Percentiles rank a stretch among this genome's conserved stretches.
phyloP scores from a whole-genome alignment of 2,888 invertebrate genomes.

The Charanyca ferruginea region DNA sequence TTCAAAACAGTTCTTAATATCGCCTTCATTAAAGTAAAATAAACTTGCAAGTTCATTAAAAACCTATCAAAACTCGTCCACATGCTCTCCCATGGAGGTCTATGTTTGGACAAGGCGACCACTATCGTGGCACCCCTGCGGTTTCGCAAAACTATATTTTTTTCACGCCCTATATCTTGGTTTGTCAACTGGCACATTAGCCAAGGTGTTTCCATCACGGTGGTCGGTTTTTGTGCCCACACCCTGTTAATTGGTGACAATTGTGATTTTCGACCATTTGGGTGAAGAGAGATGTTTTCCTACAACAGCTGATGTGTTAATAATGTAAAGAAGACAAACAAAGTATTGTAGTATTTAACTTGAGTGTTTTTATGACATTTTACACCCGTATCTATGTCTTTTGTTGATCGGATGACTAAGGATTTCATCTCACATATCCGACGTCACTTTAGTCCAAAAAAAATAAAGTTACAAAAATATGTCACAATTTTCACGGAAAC shows the following conservation, averaged over 20 bases:
- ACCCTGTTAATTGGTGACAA: slow-evolving; percentile 89
- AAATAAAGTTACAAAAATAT: slow-evolving; percentile 8
- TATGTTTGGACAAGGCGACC: slow-evolving; percentile 84
- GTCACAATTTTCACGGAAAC: not conserved
- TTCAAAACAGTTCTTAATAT: slow-evolving; percentile 48
- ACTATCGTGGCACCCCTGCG: slow-evolving; percentile 83
- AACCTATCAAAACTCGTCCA: slow-evolving; percentile 64
- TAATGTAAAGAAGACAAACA: slow-evolving; percentile 61
- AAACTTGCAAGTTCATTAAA: slow-evolving; percentile 60
- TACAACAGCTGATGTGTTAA: slow-evolving; percentile 79
- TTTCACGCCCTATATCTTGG: slow-evolving; percentile 78
- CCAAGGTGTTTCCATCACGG: slow-evolving; percentile 87
- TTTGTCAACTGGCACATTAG: slow-evolving; percentile 89
- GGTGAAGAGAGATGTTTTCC: slow-evolving; percentile 88
- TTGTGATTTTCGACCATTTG: slow-evolving; percentile 85
- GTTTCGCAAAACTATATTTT: slow-evolving; percentile 80
- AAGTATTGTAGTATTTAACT: slow-evolving; percentile 28
- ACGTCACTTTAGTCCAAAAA: slow-evolving; percentile 10
- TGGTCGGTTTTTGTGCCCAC: slow-evolving; percentile 84
- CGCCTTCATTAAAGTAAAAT: slow-evolving; percentile 47
- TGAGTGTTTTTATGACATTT: slow-evolving; percentile 16
- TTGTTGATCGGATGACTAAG: slow-evolving; percentile 30
- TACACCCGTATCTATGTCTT: not conserved
- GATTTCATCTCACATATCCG: slow-evolving; percentile 27
- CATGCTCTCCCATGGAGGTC: slow-evolving; percentile 79